Evolutionary conservation across 2,888 invertebrate genomes (phyloP).

Genomic region (Drosophila stalkeri): DNA sequence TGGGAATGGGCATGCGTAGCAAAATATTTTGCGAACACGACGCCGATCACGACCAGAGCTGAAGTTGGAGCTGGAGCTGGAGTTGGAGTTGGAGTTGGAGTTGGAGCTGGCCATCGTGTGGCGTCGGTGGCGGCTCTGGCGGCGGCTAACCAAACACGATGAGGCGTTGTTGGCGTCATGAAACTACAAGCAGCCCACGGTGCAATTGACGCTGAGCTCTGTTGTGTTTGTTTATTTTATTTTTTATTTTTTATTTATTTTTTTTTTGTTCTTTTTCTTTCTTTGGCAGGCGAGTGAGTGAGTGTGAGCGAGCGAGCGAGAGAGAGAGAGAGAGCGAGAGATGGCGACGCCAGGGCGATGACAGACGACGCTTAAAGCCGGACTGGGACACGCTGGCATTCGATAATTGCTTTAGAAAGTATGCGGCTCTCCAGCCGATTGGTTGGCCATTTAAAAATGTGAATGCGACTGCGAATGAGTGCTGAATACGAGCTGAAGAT

Average conservation of each 20-base stretch:
- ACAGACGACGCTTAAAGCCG: constrained; percentile 35
- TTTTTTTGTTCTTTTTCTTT: neutral
- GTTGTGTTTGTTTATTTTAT: neutral
- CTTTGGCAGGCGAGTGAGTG: neutral
- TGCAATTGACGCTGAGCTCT: constrained; percentile 65
- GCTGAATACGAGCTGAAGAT: constrained; percentile 14
- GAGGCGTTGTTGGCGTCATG: constrained; percentile 84
- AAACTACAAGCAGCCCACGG: constrained; percentile 79
- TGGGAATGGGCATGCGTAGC: constrained; percentile 66
- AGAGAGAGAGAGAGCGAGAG: constrained; percentile 28
- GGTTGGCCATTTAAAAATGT: constrained; percentile 66
- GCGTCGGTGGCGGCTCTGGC: constrained; percentile 79
- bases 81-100: constrained; percentile 6
- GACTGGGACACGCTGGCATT: constrained; percentile 70
- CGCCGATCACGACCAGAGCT: constrained; percentile 58
- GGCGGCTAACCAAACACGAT: constrained; percentile 83
- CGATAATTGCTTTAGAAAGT: constrained; percentile 81
- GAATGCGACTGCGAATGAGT: constrained; percentile 24
- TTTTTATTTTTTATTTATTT: neutral
- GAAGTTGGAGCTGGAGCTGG: constrained; percentile 4
- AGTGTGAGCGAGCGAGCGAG: constrained; percentile 12
- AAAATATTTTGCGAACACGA: constrained; percentile 68
- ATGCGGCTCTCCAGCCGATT: constrained; percentile 73
- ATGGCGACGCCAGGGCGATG: constrained; percentile 75
- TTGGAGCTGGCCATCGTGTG: constrained; percentile 51